Evolutionary conservation across 2,797 vertebrate genomes (phyloP).

Genomic region (Cossypha niveicapilla): DNA sequence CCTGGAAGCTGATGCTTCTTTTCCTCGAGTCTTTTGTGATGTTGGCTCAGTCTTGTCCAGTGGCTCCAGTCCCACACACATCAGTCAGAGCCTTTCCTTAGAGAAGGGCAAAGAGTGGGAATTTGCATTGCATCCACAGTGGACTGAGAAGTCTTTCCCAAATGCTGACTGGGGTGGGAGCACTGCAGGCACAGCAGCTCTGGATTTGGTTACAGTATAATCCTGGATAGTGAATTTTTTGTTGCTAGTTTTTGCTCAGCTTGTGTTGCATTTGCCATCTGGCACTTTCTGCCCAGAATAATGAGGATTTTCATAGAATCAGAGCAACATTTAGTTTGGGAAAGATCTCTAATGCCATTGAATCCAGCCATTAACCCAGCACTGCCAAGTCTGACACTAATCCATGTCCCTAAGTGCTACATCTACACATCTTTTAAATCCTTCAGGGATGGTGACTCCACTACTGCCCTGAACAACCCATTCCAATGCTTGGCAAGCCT

Average conservation of each 20-base stretch:
- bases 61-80: not conserved
- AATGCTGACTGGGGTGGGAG: not conserved
- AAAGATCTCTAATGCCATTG: not conserved
- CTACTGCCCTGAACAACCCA: not conserved
- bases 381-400: not conserved
- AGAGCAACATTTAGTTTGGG: not conserved
- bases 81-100: not conserved
- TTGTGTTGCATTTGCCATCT: not conserved
- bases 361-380: not conserved
- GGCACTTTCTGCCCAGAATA: not conserved
- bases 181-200: slow-evolving; percentile 31
- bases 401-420: not conserved
- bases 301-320: not conserved
- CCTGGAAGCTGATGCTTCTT: not conserved
- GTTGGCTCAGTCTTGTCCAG: not conserved
- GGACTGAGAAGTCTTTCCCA: not conserved
- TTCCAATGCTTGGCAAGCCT: not conserved
- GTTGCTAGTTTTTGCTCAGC: not conserved
- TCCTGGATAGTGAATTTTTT: not conserved
- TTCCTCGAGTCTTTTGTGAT: not conserved
- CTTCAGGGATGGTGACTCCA: not conserved
- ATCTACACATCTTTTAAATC: not conserved
- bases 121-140: not conserved
- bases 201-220: slow-evolving; percentile 37
- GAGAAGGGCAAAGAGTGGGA: not conserved